Conservation (phyloP, 2,888 invertebrate genomes). For the Coenonympha arcania region DNA sequence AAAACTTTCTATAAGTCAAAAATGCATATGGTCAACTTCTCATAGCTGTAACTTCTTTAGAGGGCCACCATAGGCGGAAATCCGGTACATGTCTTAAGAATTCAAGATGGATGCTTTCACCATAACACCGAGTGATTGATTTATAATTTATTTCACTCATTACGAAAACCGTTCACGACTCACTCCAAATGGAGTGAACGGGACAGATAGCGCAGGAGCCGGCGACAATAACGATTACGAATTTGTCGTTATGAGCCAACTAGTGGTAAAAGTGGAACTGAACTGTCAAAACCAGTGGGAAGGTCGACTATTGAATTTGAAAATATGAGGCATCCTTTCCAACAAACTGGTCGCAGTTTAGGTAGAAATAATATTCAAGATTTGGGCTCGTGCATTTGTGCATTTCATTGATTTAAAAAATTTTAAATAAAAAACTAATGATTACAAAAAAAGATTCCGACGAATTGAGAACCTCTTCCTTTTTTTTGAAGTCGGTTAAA, state of each 20-base stretch:
- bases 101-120: conserved; percentile 5
- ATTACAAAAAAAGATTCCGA: too few relatives aligned
- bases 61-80: neutral
- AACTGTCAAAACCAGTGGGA: neutral
- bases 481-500: too few relatives aligned
- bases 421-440: too few relatives aligned
- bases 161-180: conserved; percentile 17
- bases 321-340: too few relatives aligned
- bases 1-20: neutral
- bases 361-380: too few relatives aligned
- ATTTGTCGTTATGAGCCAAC: too few relatives aligned
- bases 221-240: neutral
- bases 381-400: too few relatives aligned
- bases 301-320: neutral
- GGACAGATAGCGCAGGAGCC: neutral
- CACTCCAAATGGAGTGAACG: conserved; percentile 10
- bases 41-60: neutral
- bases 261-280: too few relatives aligned
- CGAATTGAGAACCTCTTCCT: too few relatives aligned
- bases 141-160: conserved; percentile 16
- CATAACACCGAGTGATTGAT: conserved; percentile 6
- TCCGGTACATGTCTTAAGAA: neutral
- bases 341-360: too few relatives aligned
- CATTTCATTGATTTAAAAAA: too few relatives aligned
- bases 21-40: neutral